These are phyloP conservation scores for Sebastes alutus DNA, from an alignment of 2,797 vertebrate species.

Conservation along the genomic window DNA sequence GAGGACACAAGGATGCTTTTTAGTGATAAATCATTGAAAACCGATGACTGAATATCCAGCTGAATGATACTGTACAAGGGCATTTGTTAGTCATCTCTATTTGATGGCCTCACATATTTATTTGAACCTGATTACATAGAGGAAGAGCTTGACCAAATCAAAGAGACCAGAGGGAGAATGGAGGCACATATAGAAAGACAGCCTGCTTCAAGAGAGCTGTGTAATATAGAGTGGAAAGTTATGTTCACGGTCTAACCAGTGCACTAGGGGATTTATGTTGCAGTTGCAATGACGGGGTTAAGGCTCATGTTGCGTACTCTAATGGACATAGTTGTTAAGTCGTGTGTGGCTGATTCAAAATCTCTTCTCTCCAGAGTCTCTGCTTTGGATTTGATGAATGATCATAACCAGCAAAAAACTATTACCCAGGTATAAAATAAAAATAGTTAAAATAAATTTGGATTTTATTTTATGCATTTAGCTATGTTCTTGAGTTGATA, in stretches of 20 bases:
- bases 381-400: not conserved
- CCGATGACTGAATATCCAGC: not conserved
- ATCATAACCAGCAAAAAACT: not conserved
- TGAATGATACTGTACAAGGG: not conserved
- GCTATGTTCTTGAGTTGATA: not conserved
- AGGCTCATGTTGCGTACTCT: constrained; percentile 13
- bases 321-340: constrained; percentile 36
- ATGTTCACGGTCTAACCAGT: constrained; percentile 35
- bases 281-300: constrained; percentile 19
- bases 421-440: not conserved
- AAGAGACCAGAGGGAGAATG: not conserved
- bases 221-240: constrained; percentile 57
- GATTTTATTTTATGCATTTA: not conserved
- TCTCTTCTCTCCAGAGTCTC: constrained; percentile 11
- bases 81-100: not conserved
- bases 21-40: constrained; percentile 14
- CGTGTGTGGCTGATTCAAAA: not conserved
- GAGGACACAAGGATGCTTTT: not conserved
- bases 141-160: not conserved
- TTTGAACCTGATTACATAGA: not conserved
- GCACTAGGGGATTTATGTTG: constrained; percentile 46
- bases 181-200: constrained; percentile 4
- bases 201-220: constrained; percentile 22
- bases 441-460: not conserved
- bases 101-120: not conserved